Conservation (phyloP, 2,113 vertebrate species). For the Alosa alosa region DNA sequence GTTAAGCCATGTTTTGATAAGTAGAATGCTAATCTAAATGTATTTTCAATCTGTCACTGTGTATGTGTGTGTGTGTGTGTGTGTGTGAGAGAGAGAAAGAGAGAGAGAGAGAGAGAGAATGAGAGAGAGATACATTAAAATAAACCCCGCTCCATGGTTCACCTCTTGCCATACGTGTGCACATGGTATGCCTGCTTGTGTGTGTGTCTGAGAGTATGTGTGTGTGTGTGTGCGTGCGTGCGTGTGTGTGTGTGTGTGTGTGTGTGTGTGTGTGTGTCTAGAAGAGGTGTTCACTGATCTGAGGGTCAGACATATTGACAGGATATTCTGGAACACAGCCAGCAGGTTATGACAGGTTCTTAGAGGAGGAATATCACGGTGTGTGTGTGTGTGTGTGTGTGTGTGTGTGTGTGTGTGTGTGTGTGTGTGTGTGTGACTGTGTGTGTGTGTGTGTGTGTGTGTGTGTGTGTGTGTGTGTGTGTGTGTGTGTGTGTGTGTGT, state of each 20-base stretch:
- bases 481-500: not conserved
- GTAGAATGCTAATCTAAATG: not conserved
- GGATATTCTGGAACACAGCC: not conserved
- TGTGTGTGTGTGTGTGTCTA: not conserved
- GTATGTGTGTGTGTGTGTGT: constrained; percentile 1
- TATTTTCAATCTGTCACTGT: not conserved
- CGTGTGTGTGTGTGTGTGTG: not conserved
- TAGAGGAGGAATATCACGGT: not conserved
- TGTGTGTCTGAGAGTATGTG: not conserved
- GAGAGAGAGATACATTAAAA: not conserved
- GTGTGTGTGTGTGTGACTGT: not conserved
- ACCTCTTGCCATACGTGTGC: not conserved
- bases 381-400: too few relatives aligned
- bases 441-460: not conserved
- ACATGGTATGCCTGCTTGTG: not conserved
- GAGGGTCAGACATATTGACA: not conserved
- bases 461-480: not conserved
- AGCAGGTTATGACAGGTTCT: constrained; percentile 8
- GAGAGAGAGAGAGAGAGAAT: not conserved
- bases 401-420: too few relatives aligned
- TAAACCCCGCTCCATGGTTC: not conserved
- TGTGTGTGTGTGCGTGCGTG: not conserved
- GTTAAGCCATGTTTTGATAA: not conserved
- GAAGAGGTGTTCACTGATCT: not conserved
- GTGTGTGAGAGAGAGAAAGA: not conserved